These are phyloP conservation scores for Aurelia aurita complex sp. Pacific DNA, from an alignment of 30 jellyfish, hydroid and myxozoan species.

Conservation along the genomic window DNA sequence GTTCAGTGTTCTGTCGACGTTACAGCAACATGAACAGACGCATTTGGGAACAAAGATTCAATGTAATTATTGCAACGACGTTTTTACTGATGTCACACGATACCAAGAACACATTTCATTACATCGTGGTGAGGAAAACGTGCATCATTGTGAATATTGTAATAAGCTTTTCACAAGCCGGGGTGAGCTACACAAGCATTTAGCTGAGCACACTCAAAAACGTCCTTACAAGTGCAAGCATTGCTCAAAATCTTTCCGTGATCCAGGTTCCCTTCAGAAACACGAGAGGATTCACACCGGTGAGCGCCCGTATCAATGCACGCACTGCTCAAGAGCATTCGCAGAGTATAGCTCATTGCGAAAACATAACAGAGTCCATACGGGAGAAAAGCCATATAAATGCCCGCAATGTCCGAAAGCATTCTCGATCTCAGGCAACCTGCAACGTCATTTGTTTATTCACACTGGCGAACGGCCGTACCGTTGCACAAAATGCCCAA, in stretches of 20 bases:
- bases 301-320: slow-evolving; percentile 88
- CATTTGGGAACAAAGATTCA: slow-evolving; percentile 70
- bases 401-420: slow-evolving; percentile 90
- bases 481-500: slow-evolving; percentile 86
- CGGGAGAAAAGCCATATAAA: slow-evolving; percentile 95
- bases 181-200: slow-evolving; percentile 91
- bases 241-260: slow-evolving; percentile 89
- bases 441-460: slow-evolving; percentile 89
- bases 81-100: slow-evolving; percentile 50
- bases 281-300: slow-evolving; percentile 98
- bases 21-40: slow-evolving; percentile 83
- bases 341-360: slow-evolving; percentile 94
- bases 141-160: slow-evolving; percentile 85
- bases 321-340: slow-evolving; percentile 80
- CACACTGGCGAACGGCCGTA: slow-evolving; percentile 97
- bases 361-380: slow-evolving; percentile 86
- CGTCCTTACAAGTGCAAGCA: slow-evolving; percentile 94
- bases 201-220: slow-evolving; percentile 87
- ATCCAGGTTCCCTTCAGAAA: slow-evolving; percentile 95
- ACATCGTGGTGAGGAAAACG: slow-evolving; percentile 97
- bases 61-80: slow-evolving; percentile 79
- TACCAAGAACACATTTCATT: slow-evolving; percentile 81
- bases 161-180: slow-evolving; percentile 84
- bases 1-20: slow-evolving; percentile 85
- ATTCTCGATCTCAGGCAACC: slow-evolving; percentile 95